Conservation (phyloP, 2,113 vertebrate species). For the Cyprinodon tularosa region DNA sequence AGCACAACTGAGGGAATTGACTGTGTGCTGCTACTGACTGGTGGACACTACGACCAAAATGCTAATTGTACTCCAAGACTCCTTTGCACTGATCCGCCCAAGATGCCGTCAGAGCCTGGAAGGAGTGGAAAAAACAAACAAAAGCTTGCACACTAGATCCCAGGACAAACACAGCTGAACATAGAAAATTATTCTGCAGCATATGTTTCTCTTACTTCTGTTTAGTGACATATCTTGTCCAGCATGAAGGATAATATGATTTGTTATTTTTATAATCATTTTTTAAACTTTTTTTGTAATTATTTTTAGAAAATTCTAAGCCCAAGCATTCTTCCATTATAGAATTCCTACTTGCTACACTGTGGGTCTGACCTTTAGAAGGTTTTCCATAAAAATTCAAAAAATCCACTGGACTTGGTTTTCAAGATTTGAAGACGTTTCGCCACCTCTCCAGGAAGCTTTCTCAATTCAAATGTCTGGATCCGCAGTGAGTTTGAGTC, state of each 20-base stretch:
- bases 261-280: background rate
- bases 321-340: background rate
- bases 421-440: too few relatives aligned
- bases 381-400: too few relatives aligned
- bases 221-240: background rate
- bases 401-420: too few relatives aligned
- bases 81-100: slow-evolving; percentile 28
- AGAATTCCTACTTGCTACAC: background rate
- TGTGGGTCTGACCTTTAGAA: too few relatives aligned
- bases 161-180: background rate
- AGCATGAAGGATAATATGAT: too few relatives aligned
- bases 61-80: slow-evolving; percentile 51
- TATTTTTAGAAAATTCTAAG: background rate
- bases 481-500: too few relatives aligned
- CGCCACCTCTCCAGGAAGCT: too few relatives aligned
- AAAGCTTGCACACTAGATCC: background rate
- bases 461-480: too few relatives aligned
- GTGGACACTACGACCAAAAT: slow-evolving; percentile 50
- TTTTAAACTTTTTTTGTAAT: background rate
- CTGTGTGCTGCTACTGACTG: slow-evolving; percentile 39
- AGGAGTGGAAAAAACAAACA: slow-evolving; percentile 10
- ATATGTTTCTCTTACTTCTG: background rate
- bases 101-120: background rate
- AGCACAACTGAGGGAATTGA: slow-evolving; percentile 41
- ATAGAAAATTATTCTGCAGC: background rate